phyloP scores from a whole-genome alignment of 2,113 vertebrate species.

The Rhinichthys klamathensis region DNA sequence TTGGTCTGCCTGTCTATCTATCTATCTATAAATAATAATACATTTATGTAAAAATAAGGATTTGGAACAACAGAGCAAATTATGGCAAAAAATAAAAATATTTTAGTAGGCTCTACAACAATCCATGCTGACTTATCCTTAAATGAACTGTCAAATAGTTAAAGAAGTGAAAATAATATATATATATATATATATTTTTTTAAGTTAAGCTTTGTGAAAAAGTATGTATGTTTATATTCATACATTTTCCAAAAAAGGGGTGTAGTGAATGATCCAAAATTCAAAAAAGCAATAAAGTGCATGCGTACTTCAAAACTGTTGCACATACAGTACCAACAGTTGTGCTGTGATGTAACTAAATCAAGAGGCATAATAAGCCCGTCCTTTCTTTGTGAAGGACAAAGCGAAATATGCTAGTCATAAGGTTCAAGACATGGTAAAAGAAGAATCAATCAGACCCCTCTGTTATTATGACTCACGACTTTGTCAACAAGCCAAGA shows the following conservation, averaged over 20 bases:
- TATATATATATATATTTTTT: no score
- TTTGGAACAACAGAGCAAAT: no score
- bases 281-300: neutral
- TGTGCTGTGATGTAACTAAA: neutral
- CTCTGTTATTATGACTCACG: slow-evolving; percentile 7
- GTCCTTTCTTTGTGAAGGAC: neutral
- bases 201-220: neutral
- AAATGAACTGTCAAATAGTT: neutral
- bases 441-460: neutral
- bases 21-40: no score
- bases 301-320: neutral
- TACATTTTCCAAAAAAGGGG: no score
- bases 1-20: no score
- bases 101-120: no score
- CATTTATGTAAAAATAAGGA: no score
- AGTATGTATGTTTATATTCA: neutral
- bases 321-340: neutral
- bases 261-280: neutral
- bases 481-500: slow-evolving; percentile 21
- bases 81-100: no score
- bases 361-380: neutral
- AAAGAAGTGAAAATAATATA: no score
- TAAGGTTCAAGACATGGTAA: neutral
- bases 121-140: no score
- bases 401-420: neutral